Evolutionary conservation across 30 jellyfish, hydroid and myxozoan species (phyloP).

Genomic region (Rhopilema esculentum): DNA sequence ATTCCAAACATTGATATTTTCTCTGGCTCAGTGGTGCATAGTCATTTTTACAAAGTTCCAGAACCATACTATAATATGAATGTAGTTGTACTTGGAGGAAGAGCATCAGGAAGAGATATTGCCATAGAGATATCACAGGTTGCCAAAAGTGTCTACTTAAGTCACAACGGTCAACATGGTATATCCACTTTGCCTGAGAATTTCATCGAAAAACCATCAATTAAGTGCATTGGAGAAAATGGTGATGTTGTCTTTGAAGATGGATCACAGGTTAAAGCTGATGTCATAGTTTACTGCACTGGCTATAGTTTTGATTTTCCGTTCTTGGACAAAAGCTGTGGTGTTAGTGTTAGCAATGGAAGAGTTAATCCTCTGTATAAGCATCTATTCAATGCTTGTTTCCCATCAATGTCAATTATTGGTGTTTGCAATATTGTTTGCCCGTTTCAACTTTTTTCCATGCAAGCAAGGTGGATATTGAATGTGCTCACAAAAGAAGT

Average conservation of each 20-base stretch:
- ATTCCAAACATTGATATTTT: slow-evolving; percentile 58
- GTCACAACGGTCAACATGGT: slow-evolving; percentile 66
- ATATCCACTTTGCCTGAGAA: slow-evolving; percentile 38
- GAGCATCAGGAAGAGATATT: slow-evolving; percentile 92
- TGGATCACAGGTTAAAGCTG: slow-evolving; percentile 59
- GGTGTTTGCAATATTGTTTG: slow-evolving; percentile 69
- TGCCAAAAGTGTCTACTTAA: slow-evolving; percentile 50
- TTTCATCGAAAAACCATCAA: slow-evolving; percentile 48
- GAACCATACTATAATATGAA: slow-evolving; percentile 56
- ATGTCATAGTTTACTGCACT: slow-evolving; percentile 77
- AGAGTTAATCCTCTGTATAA: slow-evolving; percentile 77
- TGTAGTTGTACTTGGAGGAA: slow-evolving; percentile 75
- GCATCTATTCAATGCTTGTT: slow-evolving; percentile 67
- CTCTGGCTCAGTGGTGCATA: slow-evolving; percentile 70
- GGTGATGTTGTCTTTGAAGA: slow-evolving; percentile 71
- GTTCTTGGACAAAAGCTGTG: slow-evolving; percentile 65
- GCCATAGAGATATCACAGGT: slow-evolving; percentile 68
- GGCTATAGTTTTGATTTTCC: slow-evolving; percentile 81
- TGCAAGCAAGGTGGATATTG: slow-evolving; percentile 72
- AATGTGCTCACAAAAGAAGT: slow-evolving; percentile 49
- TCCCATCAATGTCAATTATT: slow-evolving; percentile 80
- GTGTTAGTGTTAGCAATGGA: slow-evolving; percentile 33
- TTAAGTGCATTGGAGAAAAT: slow-evolving; percentile 23
- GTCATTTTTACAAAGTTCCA: slow-evolving; percentile 83
- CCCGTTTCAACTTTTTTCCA: slow-evolving; percentile 70